Conservation (phyloP, 2,797 vertebrate genomes). For the Eulemur rubriventer region DNA sequence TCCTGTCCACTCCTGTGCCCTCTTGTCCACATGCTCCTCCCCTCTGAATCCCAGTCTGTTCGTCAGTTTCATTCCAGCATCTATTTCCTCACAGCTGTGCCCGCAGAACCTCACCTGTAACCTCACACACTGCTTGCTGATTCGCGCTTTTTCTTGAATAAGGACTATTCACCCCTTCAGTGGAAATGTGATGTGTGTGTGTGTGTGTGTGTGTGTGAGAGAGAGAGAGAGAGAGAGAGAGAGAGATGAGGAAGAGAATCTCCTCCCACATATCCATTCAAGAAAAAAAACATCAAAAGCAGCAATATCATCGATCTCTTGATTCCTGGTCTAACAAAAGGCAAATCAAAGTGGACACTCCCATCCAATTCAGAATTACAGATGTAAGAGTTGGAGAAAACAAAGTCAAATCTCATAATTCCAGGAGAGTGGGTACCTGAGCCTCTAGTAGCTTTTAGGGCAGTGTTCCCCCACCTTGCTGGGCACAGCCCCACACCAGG, state of each 20-base stretch:
- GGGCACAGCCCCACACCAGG: too few species aligned
- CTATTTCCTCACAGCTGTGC: not conserved
- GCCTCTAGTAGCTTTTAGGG: too few species aligned
- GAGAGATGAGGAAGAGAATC: not conserved
- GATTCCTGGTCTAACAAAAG: not conserved
- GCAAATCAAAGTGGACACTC: not conserved
- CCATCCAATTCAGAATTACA: not conserved
- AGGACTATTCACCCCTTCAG: not conserved
- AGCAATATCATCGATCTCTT: not conserved
- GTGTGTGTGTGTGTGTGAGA: not conserved
- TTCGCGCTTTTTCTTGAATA: not conserved
- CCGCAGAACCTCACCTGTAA: not conserved
- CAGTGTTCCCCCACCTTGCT: not conserved
- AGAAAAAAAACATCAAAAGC: not conserved
- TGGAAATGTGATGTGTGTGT: not conserved
- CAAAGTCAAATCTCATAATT: not conserved
- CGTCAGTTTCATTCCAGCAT: not conserved
- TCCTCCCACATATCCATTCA: not conserved
- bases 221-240: too few species aligned
- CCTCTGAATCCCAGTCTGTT: not conserved
- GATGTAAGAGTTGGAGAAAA: not conserved
- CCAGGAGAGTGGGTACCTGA: not conserved
- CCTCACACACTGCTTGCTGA: not conserved
- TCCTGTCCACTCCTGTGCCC: too few species aligned
- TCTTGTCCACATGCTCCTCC: accelerated